Evolutionary conservation across 2,113 vertebrate species (phyloP).

Genomic region (Psittacula cyanocephala): DNA sequence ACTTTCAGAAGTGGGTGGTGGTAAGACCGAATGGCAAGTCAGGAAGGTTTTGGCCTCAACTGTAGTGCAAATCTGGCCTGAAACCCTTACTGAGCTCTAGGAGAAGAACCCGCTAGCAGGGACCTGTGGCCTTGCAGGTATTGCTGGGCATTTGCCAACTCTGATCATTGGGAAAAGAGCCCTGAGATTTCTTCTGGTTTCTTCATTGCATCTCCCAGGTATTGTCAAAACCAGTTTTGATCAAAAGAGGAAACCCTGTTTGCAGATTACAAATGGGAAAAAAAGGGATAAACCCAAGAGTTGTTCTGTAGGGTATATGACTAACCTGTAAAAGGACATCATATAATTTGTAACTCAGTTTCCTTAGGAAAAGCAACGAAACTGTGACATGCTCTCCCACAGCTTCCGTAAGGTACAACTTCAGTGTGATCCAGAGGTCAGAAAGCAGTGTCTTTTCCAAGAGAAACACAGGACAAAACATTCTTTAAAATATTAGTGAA

Average conservation of each 20-base stretch:
- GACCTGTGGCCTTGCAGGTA: not conserved
- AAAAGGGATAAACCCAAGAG: not conserved
- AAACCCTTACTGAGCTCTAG: not conserved
- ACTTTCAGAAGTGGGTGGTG: not conserved
- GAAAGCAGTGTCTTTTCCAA: not conserved
- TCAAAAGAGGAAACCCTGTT: not conserved
- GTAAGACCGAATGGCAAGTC: not conserved
- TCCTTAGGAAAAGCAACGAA: not conserved
- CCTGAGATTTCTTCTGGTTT: not conserved
- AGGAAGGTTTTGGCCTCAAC: not conserved
- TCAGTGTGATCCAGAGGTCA: not conserved
- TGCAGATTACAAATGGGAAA: not conserved
- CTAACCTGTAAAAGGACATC: not conserved
- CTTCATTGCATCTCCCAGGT: not conserved
- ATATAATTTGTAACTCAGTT: not conserved
- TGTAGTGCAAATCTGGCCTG: not conserved
- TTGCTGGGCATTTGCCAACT: rapidly evolving
- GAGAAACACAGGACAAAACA: not conserved
- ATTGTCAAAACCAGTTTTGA: not conserved
- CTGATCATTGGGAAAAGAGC: not conserved
- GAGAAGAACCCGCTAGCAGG: not conserved
- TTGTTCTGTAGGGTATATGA: not conserved
- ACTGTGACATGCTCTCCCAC: not conserved
- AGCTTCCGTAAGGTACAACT: not conserved
- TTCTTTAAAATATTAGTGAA: not conserved